A percentile compares a stretch with the other conserved stretches of the same genome.
phyloP scores from a whole-genome alignment of 2,888 invertebrate genomes.

The Hydraecia micacea region DNA sequence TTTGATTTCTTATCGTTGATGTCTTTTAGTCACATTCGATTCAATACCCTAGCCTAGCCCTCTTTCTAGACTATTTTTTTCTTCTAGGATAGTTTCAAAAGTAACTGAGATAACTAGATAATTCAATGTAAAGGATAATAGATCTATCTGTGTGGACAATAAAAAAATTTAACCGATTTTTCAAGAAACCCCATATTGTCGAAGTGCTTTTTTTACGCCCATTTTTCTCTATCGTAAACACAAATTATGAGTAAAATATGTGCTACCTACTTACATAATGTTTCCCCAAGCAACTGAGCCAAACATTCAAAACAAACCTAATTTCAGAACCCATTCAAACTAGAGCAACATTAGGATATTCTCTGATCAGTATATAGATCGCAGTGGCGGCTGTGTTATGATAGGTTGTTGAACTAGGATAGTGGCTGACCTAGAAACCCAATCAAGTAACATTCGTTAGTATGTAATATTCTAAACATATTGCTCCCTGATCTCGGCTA shows the following conservation, averaged over 20 bases:
- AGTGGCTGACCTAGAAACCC: conserved; percentile 54
- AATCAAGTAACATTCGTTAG: conserved; percentile 46
- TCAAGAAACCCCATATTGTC: neutral
- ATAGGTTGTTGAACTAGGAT: conserved; percentile 42
- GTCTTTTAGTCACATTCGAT: neutral
- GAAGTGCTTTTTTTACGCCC: neutral
- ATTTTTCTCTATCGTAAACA: neutral
- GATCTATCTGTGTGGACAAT: no score
- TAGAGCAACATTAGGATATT: neutral
- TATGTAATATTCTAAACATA: conserved; percentile 37
- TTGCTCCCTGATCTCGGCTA: conserved; percentile 17
- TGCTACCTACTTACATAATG: neutral
- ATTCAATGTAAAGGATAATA: neutral
- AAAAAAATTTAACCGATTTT: no score
- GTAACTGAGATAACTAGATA: no score
- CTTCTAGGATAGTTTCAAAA: neutral
- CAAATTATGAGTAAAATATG: neutral
- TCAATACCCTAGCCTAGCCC: no score
- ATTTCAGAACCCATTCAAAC: conserved; percentile 21
- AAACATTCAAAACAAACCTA: conserved; percentile 1
- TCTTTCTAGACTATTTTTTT: neutral
- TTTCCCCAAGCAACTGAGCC: neutral
- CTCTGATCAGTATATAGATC: conserved; percentile 10
- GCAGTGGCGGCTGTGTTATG: conserved; percentile 18
- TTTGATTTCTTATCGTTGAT: no score